Evolutionary conservation across 1,140 invertebrate species (phyloP).

Genomic region (Melipona quadrifasciata): DNA sequence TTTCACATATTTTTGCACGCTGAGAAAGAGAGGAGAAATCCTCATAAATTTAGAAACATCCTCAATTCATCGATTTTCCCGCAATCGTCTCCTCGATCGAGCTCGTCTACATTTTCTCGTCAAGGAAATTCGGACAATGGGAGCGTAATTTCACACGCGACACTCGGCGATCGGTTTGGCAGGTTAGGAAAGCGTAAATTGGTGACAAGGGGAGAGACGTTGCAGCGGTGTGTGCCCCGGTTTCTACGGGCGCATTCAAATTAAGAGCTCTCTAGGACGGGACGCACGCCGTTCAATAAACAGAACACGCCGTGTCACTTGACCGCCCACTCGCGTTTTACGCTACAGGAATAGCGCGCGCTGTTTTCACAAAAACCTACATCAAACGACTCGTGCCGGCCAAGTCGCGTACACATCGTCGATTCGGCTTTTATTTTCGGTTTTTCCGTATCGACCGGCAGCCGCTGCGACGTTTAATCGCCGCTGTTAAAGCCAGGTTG

Average conservation of each 20-base stretch:
- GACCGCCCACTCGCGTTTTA: slow-evolving; percentile 30
- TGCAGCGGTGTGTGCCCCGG: neutral
- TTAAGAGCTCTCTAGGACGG: slow-evolving; percentile 19
- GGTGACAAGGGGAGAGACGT: neutral
- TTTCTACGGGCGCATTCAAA: slow-evolving; percentile 8
- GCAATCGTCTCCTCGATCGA: neutral
- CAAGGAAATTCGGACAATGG: no score
- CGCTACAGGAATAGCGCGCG: neutral
- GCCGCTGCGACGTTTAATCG: neutral
- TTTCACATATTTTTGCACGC: no score
- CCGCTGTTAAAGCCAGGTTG: neutral
- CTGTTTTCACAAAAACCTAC: slow-evolving; percentile 29
- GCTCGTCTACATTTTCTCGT: no score
- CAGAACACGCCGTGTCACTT: slow-evolving; percentile 30
- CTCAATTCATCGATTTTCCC: no score
- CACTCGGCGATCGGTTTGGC: neutral
- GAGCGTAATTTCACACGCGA: neutral
- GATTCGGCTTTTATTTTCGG: slow-evolving; percentile 2
- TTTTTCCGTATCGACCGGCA: neutral
- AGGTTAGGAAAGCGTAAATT: neutral
- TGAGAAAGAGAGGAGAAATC: no score
- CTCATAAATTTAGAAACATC: no score
- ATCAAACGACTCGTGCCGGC: neutral
- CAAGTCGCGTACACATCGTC: neutral
- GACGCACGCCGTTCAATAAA: slow-evolving; percentile 30